Evolutionary conservation across 2,888 invertebrate species (phyloP), one percentile per base, ranked within the genome.

Genomic region (Xiphydria camelus): DNA sequence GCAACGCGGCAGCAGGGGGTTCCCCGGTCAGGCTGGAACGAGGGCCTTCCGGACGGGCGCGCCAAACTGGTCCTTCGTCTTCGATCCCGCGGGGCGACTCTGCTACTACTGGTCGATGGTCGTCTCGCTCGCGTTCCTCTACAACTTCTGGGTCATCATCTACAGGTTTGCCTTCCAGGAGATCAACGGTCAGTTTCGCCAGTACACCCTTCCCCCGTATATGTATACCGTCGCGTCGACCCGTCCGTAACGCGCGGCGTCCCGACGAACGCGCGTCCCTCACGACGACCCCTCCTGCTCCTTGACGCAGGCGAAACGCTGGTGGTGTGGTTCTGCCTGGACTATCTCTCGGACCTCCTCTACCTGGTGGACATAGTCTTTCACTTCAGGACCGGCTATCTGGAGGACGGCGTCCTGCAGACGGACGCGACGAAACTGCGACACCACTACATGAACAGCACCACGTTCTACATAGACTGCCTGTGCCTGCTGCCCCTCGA

Each of bases 101-200:
- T 94, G 93, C 79, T 95, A 95, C 80, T 94, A 94, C 76, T 95
- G 95, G 95, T 94, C 94, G 65, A 91, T 94, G 90, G 91, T 94
- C 64, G 94, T 95, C 62, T 94, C 94, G 60, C 85, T 94, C 73
- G 94, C 94, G 73, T 95, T 94, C 80, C 87, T 95, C 70, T 95
- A 95, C 82, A 95, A 95, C 79, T 91, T 95, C 74, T 95, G 94
- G 95, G 94, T 94, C 78, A 94, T 97, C 80, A 94, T 96, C 77
- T 97, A 96, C 83, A 88, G 97, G 79, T 97, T 95, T 83, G 94
- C 97, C 79, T 98, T 98, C 79, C 91, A 95, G 79, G 97, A 97
- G 81, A 95, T 96, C 69, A 92, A 91, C 77, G 86, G 90, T 85
- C 67, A 84, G 86, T 80, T 47, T n/a, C n/a, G n/a, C n/a, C n/a